Evolutionary conservation across 2,797 vertebrate genomes (phyloP).

Genomic region (Megaceryle alcyon): DNA sequence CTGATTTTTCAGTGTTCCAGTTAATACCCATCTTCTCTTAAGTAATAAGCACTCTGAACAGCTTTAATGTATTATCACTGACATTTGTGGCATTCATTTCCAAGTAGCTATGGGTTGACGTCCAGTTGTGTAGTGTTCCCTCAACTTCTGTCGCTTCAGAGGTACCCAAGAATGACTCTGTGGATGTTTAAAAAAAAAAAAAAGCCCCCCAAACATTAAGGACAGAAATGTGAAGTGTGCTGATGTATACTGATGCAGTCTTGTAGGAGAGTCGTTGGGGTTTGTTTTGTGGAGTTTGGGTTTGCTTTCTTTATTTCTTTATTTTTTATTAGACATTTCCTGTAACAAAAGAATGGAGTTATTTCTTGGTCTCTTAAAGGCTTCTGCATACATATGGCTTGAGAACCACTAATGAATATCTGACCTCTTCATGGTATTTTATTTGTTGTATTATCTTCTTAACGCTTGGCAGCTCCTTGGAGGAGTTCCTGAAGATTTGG

Average conservation of each 20-base stretch:
- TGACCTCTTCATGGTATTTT: not conserved
- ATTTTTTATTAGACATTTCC: not conserved
- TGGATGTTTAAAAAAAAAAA: not conserved
- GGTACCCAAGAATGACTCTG: not conserved
- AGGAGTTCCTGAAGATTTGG: not conserved
- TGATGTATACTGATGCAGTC: not conserved
- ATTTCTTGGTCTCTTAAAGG: not conserved
- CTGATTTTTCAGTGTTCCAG: not conserved
- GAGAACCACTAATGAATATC: not conserved
- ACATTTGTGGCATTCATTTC: not conserved
- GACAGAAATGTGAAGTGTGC: not conserved
- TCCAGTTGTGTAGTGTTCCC: not conserved
- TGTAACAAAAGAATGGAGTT: not conserved
- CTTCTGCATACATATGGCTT: not conserved
- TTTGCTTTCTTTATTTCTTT: too few species aligned
- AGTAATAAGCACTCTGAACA: not conserved
- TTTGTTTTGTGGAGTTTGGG: not conserved
- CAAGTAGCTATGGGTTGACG: not conserved
- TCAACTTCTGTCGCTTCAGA: not conserved
- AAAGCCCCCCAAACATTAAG: not conserved
- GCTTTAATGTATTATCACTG: not conserved
- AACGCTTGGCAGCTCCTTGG: not conserved
- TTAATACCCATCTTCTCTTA: not conserved
- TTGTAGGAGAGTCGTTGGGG: not conserved
- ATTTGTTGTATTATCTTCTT: not conserved